Conservation (phyloP, 1,140 invertebrate genomes). For the Hydropsyche tenuis region DNA sequence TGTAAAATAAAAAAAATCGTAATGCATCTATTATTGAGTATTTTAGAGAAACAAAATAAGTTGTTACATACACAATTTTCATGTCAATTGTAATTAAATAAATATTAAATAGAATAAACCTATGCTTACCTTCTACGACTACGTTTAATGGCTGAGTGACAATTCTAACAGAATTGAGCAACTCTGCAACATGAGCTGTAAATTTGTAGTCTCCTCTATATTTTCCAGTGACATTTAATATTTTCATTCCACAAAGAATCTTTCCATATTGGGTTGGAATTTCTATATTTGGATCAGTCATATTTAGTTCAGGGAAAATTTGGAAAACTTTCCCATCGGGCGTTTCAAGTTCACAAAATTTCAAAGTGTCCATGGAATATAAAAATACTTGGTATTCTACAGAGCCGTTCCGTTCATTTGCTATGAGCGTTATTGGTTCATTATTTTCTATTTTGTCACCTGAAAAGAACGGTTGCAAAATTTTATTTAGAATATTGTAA, state of each 20-base stretch:
- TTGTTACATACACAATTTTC: too few relatives aligned
- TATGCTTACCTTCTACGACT: conserved; percentile 3
- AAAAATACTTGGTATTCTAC: not conserved
- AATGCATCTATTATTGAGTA: too few relatives aligned
- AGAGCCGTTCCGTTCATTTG: not conserved
- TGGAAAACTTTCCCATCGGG: conserved; percentile 32
- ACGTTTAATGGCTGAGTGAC: conserved; percentile 12
- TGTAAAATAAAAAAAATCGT: not conserved
- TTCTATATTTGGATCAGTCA: conserved; percentile 24
- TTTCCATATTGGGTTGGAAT: too few relatives aligned
- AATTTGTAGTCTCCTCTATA: not conserved
- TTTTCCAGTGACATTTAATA: not conserved
- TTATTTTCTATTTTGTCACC: not conserved
- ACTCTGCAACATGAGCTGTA: not conserved
- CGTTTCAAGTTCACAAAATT: conserved; percentile 14
- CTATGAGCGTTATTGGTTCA: not conserved
- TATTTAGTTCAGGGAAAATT: conserved; percentile 26
- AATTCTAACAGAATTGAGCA: not conserved
- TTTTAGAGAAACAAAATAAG: too few relatives aligned
- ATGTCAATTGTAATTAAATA: not conserved
- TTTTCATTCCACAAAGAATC: not conserved
- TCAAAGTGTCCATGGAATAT: not conserved
- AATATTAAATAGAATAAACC: not conserved
- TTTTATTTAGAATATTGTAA: too few relatives aligned
- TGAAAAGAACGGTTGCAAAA: too few relatives aligned